Base-by-base conservation (phyloP, 1,140 invertebrate genomes). In the Batillaria attramentaria region DNA sequence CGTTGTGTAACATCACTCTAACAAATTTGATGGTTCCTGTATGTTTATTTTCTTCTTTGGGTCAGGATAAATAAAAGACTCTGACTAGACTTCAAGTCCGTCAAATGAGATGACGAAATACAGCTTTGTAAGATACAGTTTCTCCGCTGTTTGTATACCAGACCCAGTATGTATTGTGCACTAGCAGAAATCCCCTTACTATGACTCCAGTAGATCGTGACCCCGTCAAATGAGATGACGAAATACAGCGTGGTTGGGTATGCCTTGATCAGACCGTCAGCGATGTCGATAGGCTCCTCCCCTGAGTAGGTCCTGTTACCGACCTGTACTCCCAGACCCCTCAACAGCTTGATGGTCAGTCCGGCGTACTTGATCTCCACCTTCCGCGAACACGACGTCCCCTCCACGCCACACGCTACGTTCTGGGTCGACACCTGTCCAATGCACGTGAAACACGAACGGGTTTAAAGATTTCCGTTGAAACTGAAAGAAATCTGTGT, bases 161-260 rank as follows among this genome's bases (percentile, higher is more conserved):
- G n/a, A 54, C 50, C 1, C 18, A 54, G n/a, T 20, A 54, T 20
- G n/a, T 54, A 2, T 20, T 20, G 3, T 8, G 24, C 24, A 24
- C 3, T 31, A n/a, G n/a, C n/a, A n/a, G n/a, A n/a, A n/a, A n/a
- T n/a, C n/a, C 43, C n/a, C 81, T 72, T 70, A 85, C 84, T 82
- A 42, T 62, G 60, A 79, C 82, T 83, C 79, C 81, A 85, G 4
- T 77, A 31, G 28, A 82, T 20, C 18, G 70, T 80, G 28, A 85
- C 33, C 16, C 76, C 82, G 28, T 77, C 35, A 43, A 66, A 33
- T 4, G 57, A 68, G 4, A 78, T 46, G 24, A 78, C 28, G 2
- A 70, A 31, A 33, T 54, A 80, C 33, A 77, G 20, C 24, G 50
- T 68, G n/a, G 79, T 41, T 13, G 68, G 41, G 6, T 60, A 69